phyloP scores from a whole-genome alignment of 2,113 vertebrate species.

The Tretioscincus oriximinensis region DNA sequence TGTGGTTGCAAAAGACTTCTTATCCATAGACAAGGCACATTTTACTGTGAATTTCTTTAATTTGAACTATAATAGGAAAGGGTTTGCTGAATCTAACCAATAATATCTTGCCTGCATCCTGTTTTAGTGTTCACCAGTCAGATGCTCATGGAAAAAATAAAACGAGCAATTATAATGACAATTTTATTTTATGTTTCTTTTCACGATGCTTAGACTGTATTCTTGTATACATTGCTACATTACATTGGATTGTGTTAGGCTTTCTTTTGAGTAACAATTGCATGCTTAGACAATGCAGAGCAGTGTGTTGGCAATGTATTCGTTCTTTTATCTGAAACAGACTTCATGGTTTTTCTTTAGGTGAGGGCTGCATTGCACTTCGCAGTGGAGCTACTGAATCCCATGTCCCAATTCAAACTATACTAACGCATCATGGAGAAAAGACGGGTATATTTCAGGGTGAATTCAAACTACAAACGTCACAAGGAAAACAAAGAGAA shows the following conservation, averaged over 20 bases:
- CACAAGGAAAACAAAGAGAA: conserved; percentile 89
- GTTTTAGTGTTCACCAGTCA: background rate
- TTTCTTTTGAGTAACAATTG: background rate
- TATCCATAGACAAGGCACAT: background rate
- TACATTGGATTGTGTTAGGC: background rate
- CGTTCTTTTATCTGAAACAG: conserved; percentile 3
- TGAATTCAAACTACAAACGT: conserved; percentile 86
- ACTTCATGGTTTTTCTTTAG: conserved; percentile 63
- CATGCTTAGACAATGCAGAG: background rate
- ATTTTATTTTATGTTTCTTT: conserved; percentile 9
- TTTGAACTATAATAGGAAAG: background rate
- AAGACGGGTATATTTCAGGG: conserved; percentile 85
- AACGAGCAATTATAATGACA: conserved; percentile 5
- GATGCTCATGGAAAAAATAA: background rate
- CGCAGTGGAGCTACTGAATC: conserved; percentile 80
- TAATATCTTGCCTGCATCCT: background rate
- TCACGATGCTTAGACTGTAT: background rate
- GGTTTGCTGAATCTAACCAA: background rate
- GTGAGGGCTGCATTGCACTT: conserved; percentile 94
- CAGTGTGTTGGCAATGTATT: background rate
- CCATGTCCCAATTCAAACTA: conserved; percentile 79
- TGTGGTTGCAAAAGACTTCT: too few species aligned
- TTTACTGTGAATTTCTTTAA: conserved; percentile 1
- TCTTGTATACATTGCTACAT: too few species aligned
- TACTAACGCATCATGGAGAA: conserved; percentile 92